A percentile compares a stretch with the other conserved stretches of the same genome.
Evolutionary conservation across 1,140 invertebrate genomes (phyloP).

Genomic region (Tetramorium simillimum): DNA sequence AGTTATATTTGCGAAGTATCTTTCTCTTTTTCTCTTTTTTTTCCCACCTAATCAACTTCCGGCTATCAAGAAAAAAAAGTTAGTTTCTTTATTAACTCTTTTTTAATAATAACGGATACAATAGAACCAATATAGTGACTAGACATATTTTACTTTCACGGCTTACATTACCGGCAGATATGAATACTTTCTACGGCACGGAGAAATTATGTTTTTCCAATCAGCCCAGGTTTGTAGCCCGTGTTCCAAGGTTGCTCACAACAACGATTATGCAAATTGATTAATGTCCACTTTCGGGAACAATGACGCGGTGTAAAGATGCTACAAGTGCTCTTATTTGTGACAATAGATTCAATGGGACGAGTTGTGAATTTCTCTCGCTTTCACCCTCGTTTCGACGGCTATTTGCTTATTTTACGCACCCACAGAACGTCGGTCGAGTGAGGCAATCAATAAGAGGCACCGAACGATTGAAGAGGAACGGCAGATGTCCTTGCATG

Average conservation of each 20-base stretch:
- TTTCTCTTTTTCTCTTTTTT: background rate
- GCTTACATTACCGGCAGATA: slow-evolving; percentile 15
- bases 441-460: background rate
- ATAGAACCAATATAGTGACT: slow-evolving; percentile 7
- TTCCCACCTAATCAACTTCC: background rate
- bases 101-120: slow-evolving; percentile 2
- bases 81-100: background rate
- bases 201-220: slow-evolving; percentile 50
- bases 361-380: slow-evolving; percentile 24
- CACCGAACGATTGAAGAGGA: background rate
- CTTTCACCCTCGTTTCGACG: slow-evolving; percentile 27
- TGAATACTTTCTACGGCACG: slow-evolving; percentile 47
- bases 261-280: slow-evolving; percentile 20
- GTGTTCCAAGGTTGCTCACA: background rate
- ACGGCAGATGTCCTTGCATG: background rate
- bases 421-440: background rate
- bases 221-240: background rate
- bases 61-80: background rate
- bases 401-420: slow-evolving; percentile 24
- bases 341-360: background rate
- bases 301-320: background rate
- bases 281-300: slow-evolving; percentile 22
- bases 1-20: background rate
- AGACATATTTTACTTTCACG: slow-evolving; percentile 43
- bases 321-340: slow-evolving; percentile 8